phyloP scores from a whole-genome alignment of 2,113 vertebrate species.

The Neotoma lepida region DNA sequence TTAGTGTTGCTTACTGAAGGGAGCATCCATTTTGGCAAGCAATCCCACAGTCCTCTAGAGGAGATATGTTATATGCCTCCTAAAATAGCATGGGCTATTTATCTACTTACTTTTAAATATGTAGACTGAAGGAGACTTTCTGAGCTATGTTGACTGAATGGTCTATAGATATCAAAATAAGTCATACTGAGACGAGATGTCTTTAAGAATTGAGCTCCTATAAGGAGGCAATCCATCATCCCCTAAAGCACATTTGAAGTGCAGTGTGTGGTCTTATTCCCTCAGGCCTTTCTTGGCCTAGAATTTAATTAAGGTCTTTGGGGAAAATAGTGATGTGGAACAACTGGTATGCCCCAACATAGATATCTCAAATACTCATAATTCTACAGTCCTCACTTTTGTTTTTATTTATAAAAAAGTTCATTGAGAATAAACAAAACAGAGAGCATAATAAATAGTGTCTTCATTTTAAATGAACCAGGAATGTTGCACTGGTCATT shows the following conservation, averaged over 20 bases:
- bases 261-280: constrained; percentile 79
- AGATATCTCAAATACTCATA: constrained; percentile 75
- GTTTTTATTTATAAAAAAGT: constrained; percentile 82
- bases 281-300: constrained; percentile 69
- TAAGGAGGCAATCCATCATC: constrained; percentile 77
- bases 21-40: not conserved
- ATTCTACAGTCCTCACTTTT: constrained; percentile 75
- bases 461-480: constrained; percentile 74
- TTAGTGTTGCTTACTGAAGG: not conserved
- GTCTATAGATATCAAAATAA: constrained; percentile 71
- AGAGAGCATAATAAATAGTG: constrained; percentile 77
- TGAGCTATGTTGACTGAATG: not conserved
- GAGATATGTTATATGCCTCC: not conserved
- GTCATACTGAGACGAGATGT: constrained; percentile 73
- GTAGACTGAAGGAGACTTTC: not conserved
- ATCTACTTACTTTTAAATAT: not conserved
- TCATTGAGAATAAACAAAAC: constrained; percentile 80
- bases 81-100: not conserved
- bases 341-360: constrained; percentile 53
- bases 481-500: not conserved
- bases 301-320: constrained; percentile 72
- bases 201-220: constrained; percentile 81
- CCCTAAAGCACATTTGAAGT: constrained; percentile 75
- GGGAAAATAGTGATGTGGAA: not conserved
- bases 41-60: not conserved